Base-by-base conservation (phyloP, 2,888 invertebrate species). In the Epinotia demarniana region DNA sequence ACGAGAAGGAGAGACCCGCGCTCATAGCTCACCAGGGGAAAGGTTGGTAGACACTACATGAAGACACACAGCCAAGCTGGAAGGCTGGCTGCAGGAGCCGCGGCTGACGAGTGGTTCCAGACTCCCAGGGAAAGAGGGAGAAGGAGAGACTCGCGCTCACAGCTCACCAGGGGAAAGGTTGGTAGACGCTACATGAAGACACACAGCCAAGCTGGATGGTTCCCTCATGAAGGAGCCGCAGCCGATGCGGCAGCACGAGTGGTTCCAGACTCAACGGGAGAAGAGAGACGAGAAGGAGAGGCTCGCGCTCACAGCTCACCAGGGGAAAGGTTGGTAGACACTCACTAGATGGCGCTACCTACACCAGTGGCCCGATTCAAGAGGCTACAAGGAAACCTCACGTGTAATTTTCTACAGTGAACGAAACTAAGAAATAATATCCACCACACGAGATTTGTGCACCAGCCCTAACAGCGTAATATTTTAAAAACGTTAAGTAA, bases 31-130 rank as follows among this genome's bases (percentile, higher is more conserved):
- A 89, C 75, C 86, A 80, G 0, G 92, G 89, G 73, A 91, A 91
- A 89, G 90, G 92, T 92, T n/a, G 8, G 53, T 13, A 53, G 53
- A 53, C 39, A 53, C 53, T 53, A 23, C 23, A 23, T 23, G 23
- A 4, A 33, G 4, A 33, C 33, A 33, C 23, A 27, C 23, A 27
- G 33, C 33, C 33, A 96, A 97, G 84, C 95, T 94, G 0, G 93
- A 94, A 67, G 88, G 86, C 0, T 85, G 84, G 1, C 81, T 93
- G 79, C 85, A 88, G 71, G 85, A 85, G 0, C 93, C 94, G 79
- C 79, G 90, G 73, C 89, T 90, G 78, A 86, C 81, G 95, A 95
- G 69, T 99, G 99, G 99, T 99, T 99, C 95, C 98, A 99, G 90
- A 96, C 96, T 0, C 96, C 95, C 8, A 96, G 95, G 79, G 96